Conservation (phyloP, 1,140 invertebrate species). For the Eueides isabella region DNA sequence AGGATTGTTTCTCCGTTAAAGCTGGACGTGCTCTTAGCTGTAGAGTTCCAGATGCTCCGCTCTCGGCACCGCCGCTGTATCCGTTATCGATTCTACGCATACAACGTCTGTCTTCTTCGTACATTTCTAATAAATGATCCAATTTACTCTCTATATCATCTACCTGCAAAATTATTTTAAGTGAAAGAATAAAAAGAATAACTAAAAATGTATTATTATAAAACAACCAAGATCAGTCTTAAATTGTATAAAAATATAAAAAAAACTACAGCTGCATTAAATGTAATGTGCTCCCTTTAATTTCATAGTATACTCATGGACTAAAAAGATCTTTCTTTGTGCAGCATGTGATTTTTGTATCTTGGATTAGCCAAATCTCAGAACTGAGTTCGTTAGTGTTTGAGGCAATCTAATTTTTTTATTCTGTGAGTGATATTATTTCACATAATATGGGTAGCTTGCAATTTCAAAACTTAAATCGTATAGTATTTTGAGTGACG, state of each 20-base stretch:
- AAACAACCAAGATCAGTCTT: background rate
- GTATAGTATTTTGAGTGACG: background rate
- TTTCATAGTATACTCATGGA: no score
- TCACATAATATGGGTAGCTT: no score
- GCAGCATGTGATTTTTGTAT: no score
- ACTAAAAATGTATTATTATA: background rate
- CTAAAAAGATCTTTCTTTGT: no score
- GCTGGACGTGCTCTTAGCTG: constrained; percentile 82
- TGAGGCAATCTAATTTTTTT: no score
- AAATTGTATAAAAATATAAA: background rate
- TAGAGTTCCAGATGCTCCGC: constrained; percentile 51
- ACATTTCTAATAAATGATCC: constrained; percentile 95
- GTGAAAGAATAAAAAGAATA: background rate
- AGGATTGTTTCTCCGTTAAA: constrained; percentile 88
- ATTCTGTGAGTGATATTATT: no score
- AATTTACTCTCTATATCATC: constrained; percentile 97
- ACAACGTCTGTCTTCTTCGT: constrained; percentile 93
- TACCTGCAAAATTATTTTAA: constrained; percentile 84
- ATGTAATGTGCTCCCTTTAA: background rate
- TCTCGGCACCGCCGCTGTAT: constrained; percentile 56
- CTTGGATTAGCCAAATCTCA: no score
- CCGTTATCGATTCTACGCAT: constrained; percentile 69
- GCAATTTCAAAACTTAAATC: background rate
- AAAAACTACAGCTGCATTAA: no score
- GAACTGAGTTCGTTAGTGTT: no score